Base-by-base conservation (phyloP, 1,140 invertebrate genomes). In the Papilio aristodemus region DNA sequence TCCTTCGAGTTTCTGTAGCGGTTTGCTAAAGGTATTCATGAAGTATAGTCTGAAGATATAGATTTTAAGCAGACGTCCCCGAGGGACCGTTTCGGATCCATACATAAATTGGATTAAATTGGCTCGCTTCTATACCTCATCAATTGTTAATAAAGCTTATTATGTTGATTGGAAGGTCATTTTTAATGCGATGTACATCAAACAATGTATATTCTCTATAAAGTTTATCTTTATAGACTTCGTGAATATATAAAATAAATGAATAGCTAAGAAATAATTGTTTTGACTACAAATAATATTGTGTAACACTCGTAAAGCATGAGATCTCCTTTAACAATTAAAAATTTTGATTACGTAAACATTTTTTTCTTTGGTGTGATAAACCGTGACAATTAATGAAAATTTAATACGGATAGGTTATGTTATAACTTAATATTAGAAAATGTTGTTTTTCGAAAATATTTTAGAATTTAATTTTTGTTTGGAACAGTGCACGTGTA, bases 71-170 rank as follows among this genome's bases (percentile, higher is more conserved):
- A 41, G 39, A 59, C 71, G 63, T 72, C 50, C 86, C 80, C 80
- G 38, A 22, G 85, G 83, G 88, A 83, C 77, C 78, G 69, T 64
- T 86, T 85, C 77, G 58, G 74, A 69, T 74, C 77, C 78, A 81
- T 84, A 78, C 81, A 83, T 86, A 87, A 88, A 86, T 83, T 87
- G 75, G 82, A 90, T 90, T 90, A 84, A 86, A 87, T 74, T 85
- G 78, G 79, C 69, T 74, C 70, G 76, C 76, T 83, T 84, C 86
- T 73, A 81, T 85, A 82, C 83, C 80, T 75, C 73, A 83, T 81
- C 68, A 70, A 67, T 68, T 71, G 71, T 73, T 82, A 85, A 83
- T 85, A 83, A 71, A 78, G 74, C 58, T 75, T 78, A 81, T 83
- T 83, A 81, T 67, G 71, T 75, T 81, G 81, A 86, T 84, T 80